A percentile compares a stretch with the other conserved stretches of the same genome.
These are phyloP conservation scores for Physocephala rufipes DNA, from an alignment of 2,888 invertebrate genomes.

Conservation along the genomic window DNA sequence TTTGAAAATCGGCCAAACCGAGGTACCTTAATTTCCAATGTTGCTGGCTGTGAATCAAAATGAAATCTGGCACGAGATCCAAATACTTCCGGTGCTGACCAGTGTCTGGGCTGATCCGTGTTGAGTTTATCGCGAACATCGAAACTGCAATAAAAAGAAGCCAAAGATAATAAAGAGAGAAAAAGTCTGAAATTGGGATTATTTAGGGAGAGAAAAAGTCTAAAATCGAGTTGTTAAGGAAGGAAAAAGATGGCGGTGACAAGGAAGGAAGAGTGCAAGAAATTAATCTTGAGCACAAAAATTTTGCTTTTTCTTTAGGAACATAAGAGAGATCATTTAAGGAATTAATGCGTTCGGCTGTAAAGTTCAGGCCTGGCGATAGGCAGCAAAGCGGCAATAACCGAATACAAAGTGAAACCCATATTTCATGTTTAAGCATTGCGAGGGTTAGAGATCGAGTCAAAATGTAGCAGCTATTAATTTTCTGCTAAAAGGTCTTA, in stretches of 20 bases:
- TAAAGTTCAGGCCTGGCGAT: constrained; percentile 10
- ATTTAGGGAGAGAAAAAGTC: constrained; percentile 7
- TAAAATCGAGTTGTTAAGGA: constrained; percentile 21
- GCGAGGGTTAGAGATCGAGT: constrained; percentile 22
- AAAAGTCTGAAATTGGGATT: not conserved
- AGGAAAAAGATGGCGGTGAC: constrained; percentile 10
- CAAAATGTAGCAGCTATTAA: not conserved
- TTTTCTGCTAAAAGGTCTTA: constrained; percentile 1
- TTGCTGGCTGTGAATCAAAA: constrained; percentile 80
- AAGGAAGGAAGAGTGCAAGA: not conserved
- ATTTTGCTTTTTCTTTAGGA: constrained; percentile 19
- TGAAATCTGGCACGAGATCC: constrained; percentile 87
- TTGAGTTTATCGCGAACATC: constrained; percentile 86
- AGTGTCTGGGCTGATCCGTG: constrained; percentile 78
- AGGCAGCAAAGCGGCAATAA: not conserved
- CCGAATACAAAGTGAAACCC: not conserved
- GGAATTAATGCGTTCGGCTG: constrained; percentile 33
- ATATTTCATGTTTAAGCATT: constrained; percentile 26
- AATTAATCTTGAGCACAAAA: constrained; percentile 30
- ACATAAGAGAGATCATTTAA: constrained; percentile 28
- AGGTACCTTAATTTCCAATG: constrained; percentile 75
- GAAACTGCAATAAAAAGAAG: constrained; percentile 70
- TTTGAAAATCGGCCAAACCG: constrained; percentile 8
- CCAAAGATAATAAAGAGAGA: constrained; percentile 18
- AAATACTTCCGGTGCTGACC: constrained; percentile 86